Conservation (phyloP, 2,797 vertebrate genomes). For the Cygnus olor region DNA sequence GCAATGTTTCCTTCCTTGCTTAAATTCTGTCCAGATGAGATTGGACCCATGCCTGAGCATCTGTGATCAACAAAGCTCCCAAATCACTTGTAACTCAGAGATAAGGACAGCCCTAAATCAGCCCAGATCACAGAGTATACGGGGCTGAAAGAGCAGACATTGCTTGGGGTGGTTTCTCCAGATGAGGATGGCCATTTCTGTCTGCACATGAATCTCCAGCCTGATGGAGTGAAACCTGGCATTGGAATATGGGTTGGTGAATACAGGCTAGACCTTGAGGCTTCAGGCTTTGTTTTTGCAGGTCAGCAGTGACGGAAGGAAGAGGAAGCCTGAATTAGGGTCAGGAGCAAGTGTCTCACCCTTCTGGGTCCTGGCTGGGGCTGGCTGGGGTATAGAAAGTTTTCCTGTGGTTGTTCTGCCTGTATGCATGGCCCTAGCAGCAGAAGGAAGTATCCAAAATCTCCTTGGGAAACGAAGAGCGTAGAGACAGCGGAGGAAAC, state of each 20-base stretch:
- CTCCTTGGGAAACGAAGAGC: slow-evolving; percentile 17
- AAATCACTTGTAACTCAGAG: background rate
- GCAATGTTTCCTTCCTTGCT: background rate
- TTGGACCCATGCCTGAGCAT: background rate
- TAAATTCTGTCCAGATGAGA: background rate
- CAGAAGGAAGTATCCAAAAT: background rate
- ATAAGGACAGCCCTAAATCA: background rate
- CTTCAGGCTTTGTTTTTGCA: background rate
- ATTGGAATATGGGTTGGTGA: background rate
- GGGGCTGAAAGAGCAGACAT: background rate
- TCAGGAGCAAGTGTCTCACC: background rate
- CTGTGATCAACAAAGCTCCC: background rate
- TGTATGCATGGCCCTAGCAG: background rate
- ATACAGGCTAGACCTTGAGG: background rate
- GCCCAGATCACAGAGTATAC: background rate
- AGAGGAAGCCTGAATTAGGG: background rate
- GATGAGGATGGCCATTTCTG: background rate
- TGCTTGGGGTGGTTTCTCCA: background rate
- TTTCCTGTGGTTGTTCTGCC: background rate
- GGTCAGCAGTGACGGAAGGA: background rate
- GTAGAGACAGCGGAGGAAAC: background rate
- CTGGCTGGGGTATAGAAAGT: background rate
- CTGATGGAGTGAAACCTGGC: background rate
- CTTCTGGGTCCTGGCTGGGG: background rate
- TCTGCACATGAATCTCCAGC: background rate